These are phyloP conservation scores for Myiopsitta monachus DNA, from an alignment of 2,113 vertebrate genomes.

Conservation along the genomic window DNA sequence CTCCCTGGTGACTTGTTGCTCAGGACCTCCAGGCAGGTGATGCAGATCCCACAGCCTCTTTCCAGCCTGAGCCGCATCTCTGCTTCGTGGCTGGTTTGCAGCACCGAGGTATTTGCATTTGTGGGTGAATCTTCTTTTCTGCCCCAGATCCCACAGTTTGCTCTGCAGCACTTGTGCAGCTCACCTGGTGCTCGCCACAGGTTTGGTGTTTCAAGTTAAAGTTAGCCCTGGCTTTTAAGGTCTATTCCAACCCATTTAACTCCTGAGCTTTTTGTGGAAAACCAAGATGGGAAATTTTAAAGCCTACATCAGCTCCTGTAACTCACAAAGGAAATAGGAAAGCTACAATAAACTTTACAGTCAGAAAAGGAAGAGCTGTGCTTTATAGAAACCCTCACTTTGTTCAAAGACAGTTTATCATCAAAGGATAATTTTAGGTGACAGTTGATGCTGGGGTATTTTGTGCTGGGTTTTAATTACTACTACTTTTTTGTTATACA, in stretches of 20 bases:
- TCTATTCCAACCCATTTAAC: slow-evolving; percentile 35
- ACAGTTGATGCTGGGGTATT: background rate
- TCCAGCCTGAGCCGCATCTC: background rate
- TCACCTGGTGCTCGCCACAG: background rate
- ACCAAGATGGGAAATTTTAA: slow-evolving; percentile 8
- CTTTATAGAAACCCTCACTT: background rate
- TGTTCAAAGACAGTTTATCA: slow-evolving; percentile 11
- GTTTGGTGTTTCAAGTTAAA: background rate
- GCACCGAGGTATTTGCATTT: background rate
- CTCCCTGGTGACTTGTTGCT: background rate
- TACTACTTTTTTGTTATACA: background rate
- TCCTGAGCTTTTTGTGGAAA: slow-evolving; percentile 6
- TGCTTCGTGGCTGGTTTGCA: background rate
- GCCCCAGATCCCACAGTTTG: background rate
- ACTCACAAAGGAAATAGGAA: background rate
- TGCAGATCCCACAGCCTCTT: background rate
- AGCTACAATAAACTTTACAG: background rate
- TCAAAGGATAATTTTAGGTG: background rate
- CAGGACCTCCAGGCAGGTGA: background rate
- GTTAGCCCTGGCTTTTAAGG: slow-evolving; percentile 22
- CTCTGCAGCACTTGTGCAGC: background rate
- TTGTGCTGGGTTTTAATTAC: background rate
- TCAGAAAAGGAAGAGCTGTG: background rate
- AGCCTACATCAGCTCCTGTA: slow-evolving; percentile 1
- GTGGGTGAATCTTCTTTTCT: background rate